Percentiles rank a stretch among this genome's conserved stretches.
phyloP scores from a whole-genome alignment of 2,113 vertebrate species.

The Corythoichthys intestinalis region DNA sequence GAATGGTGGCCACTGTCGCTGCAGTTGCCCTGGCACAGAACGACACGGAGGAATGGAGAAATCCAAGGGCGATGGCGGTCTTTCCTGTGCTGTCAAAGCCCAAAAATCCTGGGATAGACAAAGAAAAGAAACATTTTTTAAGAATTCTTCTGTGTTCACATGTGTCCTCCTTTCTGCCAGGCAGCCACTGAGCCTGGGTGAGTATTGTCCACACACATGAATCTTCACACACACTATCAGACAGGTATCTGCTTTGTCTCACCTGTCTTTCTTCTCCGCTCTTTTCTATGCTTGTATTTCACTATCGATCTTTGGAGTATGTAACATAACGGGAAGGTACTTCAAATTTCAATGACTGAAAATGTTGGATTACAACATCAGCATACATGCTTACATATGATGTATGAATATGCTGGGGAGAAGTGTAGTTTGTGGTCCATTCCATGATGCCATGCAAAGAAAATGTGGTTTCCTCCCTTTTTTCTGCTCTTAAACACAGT shows the following conservation, averaged over 20 bases:
- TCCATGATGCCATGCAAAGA: slow-evolving; percentile 24
- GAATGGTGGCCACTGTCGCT: slow-evolving; percentile 47
- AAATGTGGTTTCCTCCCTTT: slow-evolving; percentile 1
- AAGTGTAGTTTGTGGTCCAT: slow-evolving; percentile 71
- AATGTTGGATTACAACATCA: background rate
- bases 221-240: slow-evolving; percentile 18
- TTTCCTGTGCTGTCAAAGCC: slow-evolving; percentile 38
- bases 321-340: background rate
- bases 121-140: slow-evolving; percentile 40
- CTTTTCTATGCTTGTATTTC: slow-evolving; percentile 1
- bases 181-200: slow-evolving; percentile 57
- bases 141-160: slow-evolving; percentile 29
- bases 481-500: slow-evolving; percentile 11
- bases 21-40: slow-evolving; percentile 24
- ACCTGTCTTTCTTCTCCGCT: slow-evolving; percentile 11
- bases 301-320: background rate
- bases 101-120: slow-evolving; percentile 36
- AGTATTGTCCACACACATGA: slow-evolving; percentile 57
- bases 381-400: background rate
- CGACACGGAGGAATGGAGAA: slow-evolving; percentile 22
- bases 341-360: background rate
- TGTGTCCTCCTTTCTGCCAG: slow-evolving; percentile 34
- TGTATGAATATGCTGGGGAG: background rate
- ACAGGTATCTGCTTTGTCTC: slow-evolving; percentile 43
- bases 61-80: slow-evolving; percentile 17